Evolutionary conservation across 1,140 invertebrate genomes (phyloP).

Genomic region (Drosophila kurseongensis): DNA sequence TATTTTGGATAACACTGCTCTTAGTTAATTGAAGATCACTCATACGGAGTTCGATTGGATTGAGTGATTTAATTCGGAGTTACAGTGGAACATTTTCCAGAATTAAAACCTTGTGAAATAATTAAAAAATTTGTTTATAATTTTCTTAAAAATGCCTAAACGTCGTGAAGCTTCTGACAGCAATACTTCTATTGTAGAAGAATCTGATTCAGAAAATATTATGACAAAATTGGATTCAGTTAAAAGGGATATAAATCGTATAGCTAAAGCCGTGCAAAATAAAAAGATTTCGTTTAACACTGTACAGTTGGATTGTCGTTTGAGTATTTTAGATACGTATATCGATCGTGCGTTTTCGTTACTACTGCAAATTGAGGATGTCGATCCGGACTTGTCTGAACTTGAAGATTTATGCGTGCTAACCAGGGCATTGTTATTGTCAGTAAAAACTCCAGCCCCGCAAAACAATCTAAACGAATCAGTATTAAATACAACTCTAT

Average conservation of each 20-base stretch:
- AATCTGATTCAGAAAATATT: background rate
- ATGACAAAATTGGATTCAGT: background rate
- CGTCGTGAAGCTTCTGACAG: constrained; percentile 1
- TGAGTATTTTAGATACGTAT: constrained; percentile 4
- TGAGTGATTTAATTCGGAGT: no score
- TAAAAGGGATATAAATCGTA: constrained; percentile 3
- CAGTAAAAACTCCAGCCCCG: background rate
- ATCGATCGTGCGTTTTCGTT: background rate
- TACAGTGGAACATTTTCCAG: no score
- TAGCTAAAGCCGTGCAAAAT: background rate
- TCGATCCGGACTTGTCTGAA: background rate
- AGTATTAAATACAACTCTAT: background rate
- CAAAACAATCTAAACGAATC: constrained; percentile 1
- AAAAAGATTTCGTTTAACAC: background rate
- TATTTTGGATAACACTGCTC: constrained; percentile 1
- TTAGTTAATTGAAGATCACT: constrained; percentile 1
- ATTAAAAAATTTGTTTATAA: no score
- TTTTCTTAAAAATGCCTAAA: no score
- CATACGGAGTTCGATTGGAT: background rate
- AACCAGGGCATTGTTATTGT: background rate
- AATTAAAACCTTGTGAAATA: no score
- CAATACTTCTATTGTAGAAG: no score
- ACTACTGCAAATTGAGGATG: background rate
- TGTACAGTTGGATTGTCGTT: background rate
- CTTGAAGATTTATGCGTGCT: constrained; percentile 5